These are phyloP conservation scores for Pygoscelis adeliae DNA, from an alignment of 2,113 vertebrate species.

Conservation along the genomic window DNA sequence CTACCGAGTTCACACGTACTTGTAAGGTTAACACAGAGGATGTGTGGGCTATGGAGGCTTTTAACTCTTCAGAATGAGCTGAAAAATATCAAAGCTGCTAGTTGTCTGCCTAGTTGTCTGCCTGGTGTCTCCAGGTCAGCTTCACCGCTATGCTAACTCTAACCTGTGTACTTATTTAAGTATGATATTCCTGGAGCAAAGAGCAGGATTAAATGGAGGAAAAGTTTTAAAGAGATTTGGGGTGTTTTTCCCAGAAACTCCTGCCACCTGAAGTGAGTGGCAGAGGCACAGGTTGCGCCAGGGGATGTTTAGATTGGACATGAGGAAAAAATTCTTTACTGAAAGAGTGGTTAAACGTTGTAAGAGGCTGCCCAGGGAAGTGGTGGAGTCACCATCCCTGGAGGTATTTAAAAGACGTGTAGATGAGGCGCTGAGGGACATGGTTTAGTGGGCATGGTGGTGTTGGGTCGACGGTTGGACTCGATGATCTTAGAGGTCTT, in stretches of 20 bases:
- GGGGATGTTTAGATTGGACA: too few species aligned
- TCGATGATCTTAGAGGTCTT: too few species aligned
- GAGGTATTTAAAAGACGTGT: too few species aligned
- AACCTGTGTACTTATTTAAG: rapidly evolving
- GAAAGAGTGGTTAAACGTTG: too few species aligned
- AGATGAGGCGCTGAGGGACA: too few species aligned
- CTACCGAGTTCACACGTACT: rapidly evolving
- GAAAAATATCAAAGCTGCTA: neutral
- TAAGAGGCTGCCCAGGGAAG: too few species aligned
- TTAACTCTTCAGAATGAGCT: neutral
- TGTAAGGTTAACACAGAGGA: neutral
- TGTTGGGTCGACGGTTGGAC: too few species aligned
- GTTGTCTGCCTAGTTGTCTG: rapidly evolving
- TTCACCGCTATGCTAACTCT: too few species aligned
- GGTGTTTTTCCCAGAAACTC: neutral
- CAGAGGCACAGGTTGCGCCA: neutral
- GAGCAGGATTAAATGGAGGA: neutral
- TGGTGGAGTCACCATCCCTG: too few species aligned
- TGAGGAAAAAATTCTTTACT: too few species aligned
- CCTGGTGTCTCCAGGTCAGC: neutral
- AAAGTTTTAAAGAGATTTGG: neutral
- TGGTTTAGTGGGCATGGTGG: too few species aligned
- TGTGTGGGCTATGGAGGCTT: neutral
- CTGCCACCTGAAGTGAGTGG: rapidly evolving
- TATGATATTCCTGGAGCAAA: neutral